Evolutionary conservation across 2,888 invertebrate genomes (phyloP).

Genomic region (Holacanthella duospinosa): DNA sequence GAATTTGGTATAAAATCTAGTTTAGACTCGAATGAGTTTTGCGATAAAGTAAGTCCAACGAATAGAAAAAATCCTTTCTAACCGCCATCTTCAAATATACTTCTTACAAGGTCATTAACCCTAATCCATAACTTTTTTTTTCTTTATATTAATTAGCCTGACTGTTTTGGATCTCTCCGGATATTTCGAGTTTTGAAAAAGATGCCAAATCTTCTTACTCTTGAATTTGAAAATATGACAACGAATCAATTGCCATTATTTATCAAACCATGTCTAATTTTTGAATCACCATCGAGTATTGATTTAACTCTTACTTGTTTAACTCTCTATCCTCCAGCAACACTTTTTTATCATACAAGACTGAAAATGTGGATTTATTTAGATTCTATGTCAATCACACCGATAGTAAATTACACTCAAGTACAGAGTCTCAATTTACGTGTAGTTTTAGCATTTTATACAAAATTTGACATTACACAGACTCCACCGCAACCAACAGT

Average conservation of each 20-base stretch:
- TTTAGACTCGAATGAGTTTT: constrained; percentile 35
- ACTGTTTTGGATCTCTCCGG: constrained; percentile 35
- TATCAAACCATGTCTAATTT: constrained; percentile 33
- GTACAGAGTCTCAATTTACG: background rate
- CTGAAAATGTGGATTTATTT: constrained; percentile 35
- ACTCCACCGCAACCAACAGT: background rate
- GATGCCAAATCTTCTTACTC: constrained; percentile 27
- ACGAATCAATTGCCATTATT: constrained; percentile 4
- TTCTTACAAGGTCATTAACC: too few relatives aligned
- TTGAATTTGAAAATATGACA: constrained; percentile 19
- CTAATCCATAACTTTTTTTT: too few relatives aligned
- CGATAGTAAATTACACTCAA: background rate
- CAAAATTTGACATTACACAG: background rate
- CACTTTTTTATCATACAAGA: constrained; percentile 33
- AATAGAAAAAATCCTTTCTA: too few relatives aligned
- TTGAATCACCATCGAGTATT: constrained; percentile 29
- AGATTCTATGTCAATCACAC: constrained; percentile 11
- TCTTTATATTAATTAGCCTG: constrained; percentile 22
- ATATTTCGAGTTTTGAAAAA: constrained; percentile 31
- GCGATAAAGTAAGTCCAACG: constrained; percentile 35
- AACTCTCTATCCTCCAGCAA: constrained; percentile 25
- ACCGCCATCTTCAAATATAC: too few relatives aligned
- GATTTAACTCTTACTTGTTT: constrained; percentile 23
- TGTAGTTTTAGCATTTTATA: constrained; percentile 3
- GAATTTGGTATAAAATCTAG: constrained; percentile 35